Base-by-base conservation (phyloP, 2,113 vertebrate genomes). In the Lepus timidus region DNA sequence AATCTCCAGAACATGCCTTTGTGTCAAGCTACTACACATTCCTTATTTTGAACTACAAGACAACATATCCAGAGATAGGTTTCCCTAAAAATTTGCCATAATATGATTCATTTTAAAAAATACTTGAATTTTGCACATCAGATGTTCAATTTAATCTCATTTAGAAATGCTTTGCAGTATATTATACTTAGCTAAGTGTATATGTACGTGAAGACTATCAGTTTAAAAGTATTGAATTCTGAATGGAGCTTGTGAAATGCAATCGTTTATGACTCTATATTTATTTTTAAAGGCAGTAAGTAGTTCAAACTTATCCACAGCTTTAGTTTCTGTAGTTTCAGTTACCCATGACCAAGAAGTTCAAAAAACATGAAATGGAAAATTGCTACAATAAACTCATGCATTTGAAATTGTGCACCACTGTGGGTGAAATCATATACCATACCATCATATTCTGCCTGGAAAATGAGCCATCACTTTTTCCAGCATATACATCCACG, bases 111-210 rank as follows among this genome's bases (percentile, higher is more conserved):
- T 10, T 92, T 89, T 93, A 85, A 79, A 39, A 31, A 93, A 86
- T 91, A 95, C 71, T 76, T 81, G 52, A 64, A 88, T 84, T 96
- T 93, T 91, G 33, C 64, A 73, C 85, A 79, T 94, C 61, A 93
- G 62, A 96, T 61, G n/a, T 78, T 90, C 27, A 96, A 93, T 78
- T 88, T 93, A 91, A 91, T 93, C 95, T 74, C 80, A 96, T 87
- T 93, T 85, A 90, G 76, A 93, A 90, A 93, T 83, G 39, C 49
- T 79, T 49, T 93, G 62, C 67, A 55, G 25, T 61, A 74, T 82
- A 88, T 88, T 73, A 68, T 58, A 93, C 31, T 91, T 79, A 92
- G 71, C 44, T 95, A 96, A 96, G 75, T 95, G 29, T 74, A 83
- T 44, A 23, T 84, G 33, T 44, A 23, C 76, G 33, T 33, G 55